Conservation (phyloP, 1,140 invertebrate genomes). For the Drosophila sp. region DNA sequence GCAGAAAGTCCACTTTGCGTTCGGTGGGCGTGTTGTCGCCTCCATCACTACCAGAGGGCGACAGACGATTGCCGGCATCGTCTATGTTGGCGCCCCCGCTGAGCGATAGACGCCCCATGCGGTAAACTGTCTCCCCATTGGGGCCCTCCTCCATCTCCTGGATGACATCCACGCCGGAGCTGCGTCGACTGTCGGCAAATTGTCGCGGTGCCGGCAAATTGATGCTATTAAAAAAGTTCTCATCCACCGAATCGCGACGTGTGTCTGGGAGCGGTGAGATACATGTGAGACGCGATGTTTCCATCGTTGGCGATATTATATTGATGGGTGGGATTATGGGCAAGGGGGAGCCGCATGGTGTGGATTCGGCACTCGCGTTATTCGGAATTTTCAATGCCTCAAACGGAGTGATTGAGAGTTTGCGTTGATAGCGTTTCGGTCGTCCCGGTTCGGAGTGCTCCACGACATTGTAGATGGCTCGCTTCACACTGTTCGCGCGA, state of each 20-base stretch:
- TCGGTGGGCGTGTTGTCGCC: conserved; percentile 56
- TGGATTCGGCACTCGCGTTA: conserved; percentile 84
- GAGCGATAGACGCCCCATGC: conserved; percentile 66
- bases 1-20: conserved; percentile 73
- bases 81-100: conserved; percentile 75
- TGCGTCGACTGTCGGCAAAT: conserved; percentile 89
- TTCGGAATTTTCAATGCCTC: conserved; percentile 69
- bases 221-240: conserved; percentile 84
- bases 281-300: conserved; percentile 84
- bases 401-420: conserved; percentile 76
- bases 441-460: conserved; percentile 90
- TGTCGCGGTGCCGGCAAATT: conserved; percentile 88
- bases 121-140: conserved; percentile 67
- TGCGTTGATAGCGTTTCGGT: conserved; percentile 84
- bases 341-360: conserved; percentile 86
- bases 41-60: conserved; percentile 52
- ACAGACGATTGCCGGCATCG: conserved; percentile 70
- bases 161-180: conserved; percentile 86
- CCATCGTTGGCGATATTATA: conserved; percentile 81
- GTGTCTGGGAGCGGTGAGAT: conserved; percentile 88
- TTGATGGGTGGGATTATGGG: conserved; percentile 84
- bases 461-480: conserved; percentile 92
- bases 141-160: conserved; percentile 76
- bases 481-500: conserved; percentile 92
- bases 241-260: conserved; percentile 86